These are phyloP conservation scores for Idris sp. DNA, from an alignment of 1,140 invertebrate genomes.

Conservation along the genomic window DNA sequence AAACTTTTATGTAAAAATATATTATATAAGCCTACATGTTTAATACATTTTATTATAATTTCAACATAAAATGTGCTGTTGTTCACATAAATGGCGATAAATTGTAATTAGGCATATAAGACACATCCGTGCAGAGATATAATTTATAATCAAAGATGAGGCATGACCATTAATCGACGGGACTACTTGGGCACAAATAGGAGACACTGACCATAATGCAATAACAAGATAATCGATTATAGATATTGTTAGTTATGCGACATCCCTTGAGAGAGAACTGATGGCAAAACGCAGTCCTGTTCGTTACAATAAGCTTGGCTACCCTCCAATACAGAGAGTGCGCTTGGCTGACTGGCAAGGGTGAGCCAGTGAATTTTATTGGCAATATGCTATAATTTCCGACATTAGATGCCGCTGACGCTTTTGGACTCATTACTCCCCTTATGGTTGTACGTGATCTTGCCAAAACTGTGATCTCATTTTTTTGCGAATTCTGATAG, in stretches of 20 bases:
- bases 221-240: conserved; percentile 72
- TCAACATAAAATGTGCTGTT: no score
- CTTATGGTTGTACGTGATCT: conserved; percentile 73
- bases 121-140: conserved; percentile 26
- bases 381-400: conserved; percentile 79
- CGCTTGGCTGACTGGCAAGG: conserved; percentile 68
- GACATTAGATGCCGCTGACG: conserved; percentile 79
- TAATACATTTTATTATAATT: no score
- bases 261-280: conserved; percentile 70
- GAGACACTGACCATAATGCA: conserved; percentile 46
- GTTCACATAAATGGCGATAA: conserved; percentile 6
- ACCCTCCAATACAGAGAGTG: conserved; percentile 67
- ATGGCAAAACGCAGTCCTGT: conserved; percentile 72
- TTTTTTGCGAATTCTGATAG: conserved; percentile 74
- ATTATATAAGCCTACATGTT: no score
- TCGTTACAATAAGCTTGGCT: conserved; percentile 75
- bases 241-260: conserved; percentile 71
- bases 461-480: conserved; percentile 63
- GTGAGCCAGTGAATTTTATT: conserved; percentile 76
- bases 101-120: conserved; percentile 29
- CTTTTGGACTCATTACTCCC: conserved; percentile 77
- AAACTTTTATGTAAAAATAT: no score
- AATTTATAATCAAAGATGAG: conserved; percentile 58
- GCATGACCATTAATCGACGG: conserved; percentile 60
- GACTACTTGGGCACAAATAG: conserved; percentile 51